Conservation (phyloP, 2,797 vertebrate genomes). For the Meda fulgida region DNA sequence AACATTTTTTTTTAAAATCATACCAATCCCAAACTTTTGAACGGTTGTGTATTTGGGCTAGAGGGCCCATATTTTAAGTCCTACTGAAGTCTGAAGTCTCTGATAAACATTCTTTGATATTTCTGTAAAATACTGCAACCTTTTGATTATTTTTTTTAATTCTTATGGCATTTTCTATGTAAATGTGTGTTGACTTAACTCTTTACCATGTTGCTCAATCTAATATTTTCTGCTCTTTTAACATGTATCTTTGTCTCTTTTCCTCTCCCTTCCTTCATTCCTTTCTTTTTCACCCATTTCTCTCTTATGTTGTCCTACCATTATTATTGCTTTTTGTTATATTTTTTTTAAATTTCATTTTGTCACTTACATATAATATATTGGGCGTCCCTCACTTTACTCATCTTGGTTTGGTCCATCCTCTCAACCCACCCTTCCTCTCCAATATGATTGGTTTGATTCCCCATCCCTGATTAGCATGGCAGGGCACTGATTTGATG, state of each 20-base stretch:
- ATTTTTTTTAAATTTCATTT: conserved; percentile 30
- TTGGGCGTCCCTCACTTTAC: not conserved
- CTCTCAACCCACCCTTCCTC: conserved; percentile 3
- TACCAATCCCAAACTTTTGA: not conserved
- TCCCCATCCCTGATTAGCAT: conserved; percentile 84
- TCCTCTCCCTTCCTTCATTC: conserved; percentile 68
- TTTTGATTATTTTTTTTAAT: not conserved
- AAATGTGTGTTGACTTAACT: conserved; percentile 64
- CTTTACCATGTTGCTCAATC: conserved; percentile 63
- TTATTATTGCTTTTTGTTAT: conserved; percentile 79
- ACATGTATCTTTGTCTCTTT: conserved; percentile 73
- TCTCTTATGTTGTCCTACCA: conserved; percentile 45
- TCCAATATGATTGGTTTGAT: conserved; percentile 58
- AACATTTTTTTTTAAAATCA: not conserved
- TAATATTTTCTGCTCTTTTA: conserved; percentile 64
- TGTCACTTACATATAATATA: conserved; percentile 66
- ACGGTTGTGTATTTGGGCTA: not conserved
- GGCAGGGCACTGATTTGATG: conserved; percentile 99
- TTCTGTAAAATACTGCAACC: not conserved
- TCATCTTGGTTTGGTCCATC: conserved; percentile 23
- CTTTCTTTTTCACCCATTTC: conserved; percentile 62
- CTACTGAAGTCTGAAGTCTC: not conserved
- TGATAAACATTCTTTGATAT: conserved; percentile 6
- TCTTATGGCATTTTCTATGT: not conserved
- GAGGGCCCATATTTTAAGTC: not conserved